phyloP scores from a whole-genome alignment of 1,140 invertebrate genomes.

The Diprion similis region DNA sequence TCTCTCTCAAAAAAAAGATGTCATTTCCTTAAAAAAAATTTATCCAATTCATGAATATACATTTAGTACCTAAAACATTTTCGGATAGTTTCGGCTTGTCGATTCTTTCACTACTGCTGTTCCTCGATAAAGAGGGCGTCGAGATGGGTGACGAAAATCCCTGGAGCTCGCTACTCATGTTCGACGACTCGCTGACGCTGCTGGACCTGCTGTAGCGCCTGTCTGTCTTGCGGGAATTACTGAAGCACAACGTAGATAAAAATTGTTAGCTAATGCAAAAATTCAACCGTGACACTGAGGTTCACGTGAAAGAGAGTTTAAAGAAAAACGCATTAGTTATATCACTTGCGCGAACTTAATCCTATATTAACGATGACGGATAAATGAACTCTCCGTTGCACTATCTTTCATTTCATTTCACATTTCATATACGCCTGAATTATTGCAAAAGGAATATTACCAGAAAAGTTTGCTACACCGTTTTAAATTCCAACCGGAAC shows the following conservation, averaged over 20 bases:
- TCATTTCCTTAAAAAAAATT: not conserved
- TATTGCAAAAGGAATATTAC: too few species aligned
- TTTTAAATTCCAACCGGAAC: too few species aligned
- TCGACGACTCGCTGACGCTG: constrained; percentile 57
- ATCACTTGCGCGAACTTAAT: too few species aligned
- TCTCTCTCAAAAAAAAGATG: constrained; percentile 42
- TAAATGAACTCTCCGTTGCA: too few species aligned
- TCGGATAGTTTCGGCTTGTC: constrained; percentile 46
- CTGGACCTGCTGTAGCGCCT: constrained; percentile 56
- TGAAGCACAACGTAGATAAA: constrained; percentile 29
- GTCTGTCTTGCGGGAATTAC: constrained; percentile 49
- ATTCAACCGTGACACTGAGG: too few species aligned
- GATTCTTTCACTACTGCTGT: constrained; percentile 54
- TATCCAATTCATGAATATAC: not conserved
- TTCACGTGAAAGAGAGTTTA: too few species aligned
- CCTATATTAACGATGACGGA: too few species aligned
- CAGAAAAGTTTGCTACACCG: too few species aligned
- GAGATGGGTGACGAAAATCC: constrained; percentile 57
- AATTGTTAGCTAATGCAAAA: too few species aligned
- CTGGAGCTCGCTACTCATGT: constrained; percentile 58
- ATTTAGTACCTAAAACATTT: constrained; percentile 37
- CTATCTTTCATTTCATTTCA: too few species aligned
- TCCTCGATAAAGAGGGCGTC: constrained; percentile 54
- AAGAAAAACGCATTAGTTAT: too few species aligned
- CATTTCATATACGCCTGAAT: too few species aligned